phyloP scores from a whole-genome alignment of 1,140 invertebrate genomes.

The Drosophila kohkoa region DNA sequence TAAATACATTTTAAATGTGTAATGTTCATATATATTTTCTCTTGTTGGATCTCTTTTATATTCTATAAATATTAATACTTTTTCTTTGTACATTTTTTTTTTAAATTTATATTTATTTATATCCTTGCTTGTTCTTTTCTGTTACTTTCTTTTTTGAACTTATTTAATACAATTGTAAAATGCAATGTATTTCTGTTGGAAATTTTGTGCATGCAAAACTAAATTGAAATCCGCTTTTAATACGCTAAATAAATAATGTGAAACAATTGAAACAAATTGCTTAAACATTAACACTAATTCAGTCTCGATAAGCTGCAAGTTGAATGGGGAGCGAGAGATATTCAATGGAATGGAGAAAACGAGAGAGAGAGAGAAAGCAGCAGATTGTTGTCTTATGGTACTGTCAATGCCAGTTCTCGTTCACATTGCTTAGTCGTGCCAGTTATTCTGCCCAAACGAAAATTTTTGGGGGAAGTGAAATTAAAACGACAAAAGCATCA shows the following conservation, averaged over 20 bases:
- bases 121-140: too few relatives aligned
- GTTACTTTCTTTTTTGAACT: neutral
- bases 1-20: too few relatives aligned
- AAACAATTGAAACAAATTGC: constrained; percentile 26
- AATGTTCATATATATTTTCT: too few relatives aligned
- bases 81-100: too few relatives aligned
- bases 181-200: too few relatives aligned
- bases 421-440: constrained; percentile 35
- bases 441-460: constrained; percentile 47
- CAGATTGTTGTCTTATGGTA: constrained; percentile 39
- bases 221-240: neutral
- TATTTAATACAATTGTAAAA: too few relatives aligned
- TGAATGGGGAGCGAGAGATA: neutral
- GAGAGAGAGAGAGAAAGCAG: neutral
- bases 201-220: neutral
- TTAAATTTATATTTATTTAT: too few relatives aligned
- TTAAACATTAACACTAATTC: constrained; percentile 19
- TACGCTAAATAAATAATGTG: constrained; percentile 4
- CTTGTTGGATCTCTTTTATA: too few relatives aligned
- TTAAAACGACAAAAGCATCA: constrained; percentile 64
- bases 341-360: neutral
- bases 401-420: constrained; percentile 40
- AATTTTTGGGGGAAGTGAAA: constrained; percentile 38
- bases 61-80: too few relatives aligned
- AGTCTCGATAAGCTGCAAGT: constrained; percentile 30